Conservation (phyloP, 2,797 vertebrate species). For the Manis javanica region DNA sequence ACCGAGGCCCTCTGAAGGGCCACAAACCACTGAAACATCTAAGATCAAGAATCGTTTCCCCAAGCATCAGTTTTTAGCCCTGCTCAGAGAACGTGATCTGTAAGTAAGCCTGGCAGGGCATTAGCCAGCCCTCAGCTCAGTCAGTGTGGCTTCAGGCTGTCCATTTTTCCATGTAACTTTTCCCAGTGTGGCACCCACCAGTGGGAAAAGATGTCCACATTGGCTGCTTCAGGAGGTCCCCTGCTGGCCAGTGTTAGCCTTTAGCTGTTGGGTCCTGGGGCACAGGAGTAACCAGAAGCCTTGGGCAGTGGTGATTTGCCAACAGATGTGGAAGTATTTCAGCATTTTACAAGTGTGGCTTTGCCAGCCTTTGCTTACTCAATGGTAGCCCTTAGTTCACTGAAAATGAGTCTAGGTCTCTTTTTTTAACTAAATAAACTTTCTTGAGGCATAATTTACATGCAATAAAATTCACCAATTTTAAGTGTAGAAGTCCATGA, state of each 20-base stretch:
- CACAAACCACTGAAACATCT: background rate
- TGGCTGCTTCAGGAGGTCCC: too few species aligned
- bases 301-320: background rate
- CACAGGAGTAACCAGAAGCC: background rate
- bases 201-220: background rate
- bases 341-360: background rate
- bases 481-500: background rate
- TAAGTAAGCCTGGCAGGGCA: background rate
- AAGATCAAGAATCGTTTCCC: background rate
- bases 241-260: background rate
- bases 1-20: background rate
- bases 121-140: background rate
- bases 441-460: background rate
- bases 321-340: background rate
- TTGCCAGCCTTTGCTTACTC: background rate
- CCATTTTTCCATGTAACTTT: background rate
- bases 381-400: background rate
- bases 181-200: background rate
- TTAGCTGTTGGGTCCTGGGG: background rate
- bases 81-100: background rate
- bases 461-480: background rate
- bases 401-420: background rate
- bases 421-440: background rate
- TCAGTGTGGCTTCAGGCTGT: background rate
- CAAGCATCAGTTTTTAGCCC: background rate